Conservation (phyloP, 2,113 vertebrate species). For the Geococcyx californianus region DNA sequence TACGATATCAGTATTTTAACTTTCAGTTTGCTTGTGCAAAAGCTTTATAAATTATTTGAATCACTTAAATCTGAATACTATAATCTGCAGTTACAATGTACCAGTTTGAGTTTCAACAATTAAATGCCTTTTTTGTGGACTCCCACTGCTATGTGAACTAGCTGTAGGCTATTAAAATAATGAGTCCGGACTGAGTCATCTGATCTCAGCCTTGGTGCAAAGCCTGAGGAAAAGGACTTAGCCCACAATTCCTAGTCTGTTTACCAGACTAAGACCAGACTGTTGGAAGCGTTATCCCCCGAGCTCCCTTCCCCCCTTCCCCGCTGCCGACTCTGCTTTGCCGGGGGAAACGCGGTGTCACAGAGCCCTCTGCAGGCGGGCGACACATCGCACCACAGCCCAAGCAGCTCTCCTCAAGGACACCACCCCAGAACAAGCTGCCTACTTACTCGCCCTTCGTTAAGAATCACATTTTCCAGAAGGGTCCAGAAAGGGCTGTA, state of each 20-base stretch:
- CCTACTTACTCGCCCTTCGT: too few relatives aligned
- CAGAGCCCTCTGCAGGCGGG: slow-evolving; percentile 79
- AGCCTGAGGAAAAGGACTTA: slow-evolving; percentile 72
- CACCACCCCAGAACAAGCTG: neutral
- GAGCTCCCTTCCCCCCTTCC: slow-evolving; percentile 62
- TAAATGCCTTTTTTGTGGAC: slow-evolving; percentile 79
- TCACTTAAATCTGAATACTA: slow-evolving; percentile 72
- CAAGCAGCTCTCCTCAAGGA: too few relatives aligned
- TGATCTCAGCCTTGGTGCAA: slow-evolving; percentile 78
- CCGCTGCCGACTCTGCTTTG: neutral
- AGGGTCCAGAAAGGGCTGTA: neutral
- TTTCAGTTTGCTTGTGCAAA: slow-evolving; percentile 72
- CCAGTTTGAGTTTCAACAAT: slow-evolving; percentile 78
- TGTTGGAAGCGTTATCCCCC: slow-evolving; percentile 48
- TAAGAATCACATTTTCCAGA: neutral
- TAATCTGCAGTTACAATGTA: slow-evolving; percentile 72
- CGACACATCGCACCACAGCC: neutral
- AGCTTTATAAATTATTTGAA: slow-evolving; percentile 79
- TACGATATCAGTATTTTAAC: slow-evolving; percentile 76
- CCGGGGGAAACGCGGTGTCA: slow-evolving; percentile 54
- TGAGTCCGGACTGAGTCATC: slow-evolving; percentile 79
- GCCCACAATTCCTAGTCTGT: slow-evolving; percentile 81
- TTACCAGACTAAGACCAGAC: slow-evolving; percentile 75
- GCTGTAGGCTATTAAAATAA: slow-evolving; percentile 83
- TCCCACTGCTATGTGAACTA: slow-evolving; percentile 79